Percentiles rank a stretch among this genome's conserved stretches.
phyloP scores from a whole-genome alignment of 1,140 invertebrate genomes.

The Drosophila setifemur region DNA sequence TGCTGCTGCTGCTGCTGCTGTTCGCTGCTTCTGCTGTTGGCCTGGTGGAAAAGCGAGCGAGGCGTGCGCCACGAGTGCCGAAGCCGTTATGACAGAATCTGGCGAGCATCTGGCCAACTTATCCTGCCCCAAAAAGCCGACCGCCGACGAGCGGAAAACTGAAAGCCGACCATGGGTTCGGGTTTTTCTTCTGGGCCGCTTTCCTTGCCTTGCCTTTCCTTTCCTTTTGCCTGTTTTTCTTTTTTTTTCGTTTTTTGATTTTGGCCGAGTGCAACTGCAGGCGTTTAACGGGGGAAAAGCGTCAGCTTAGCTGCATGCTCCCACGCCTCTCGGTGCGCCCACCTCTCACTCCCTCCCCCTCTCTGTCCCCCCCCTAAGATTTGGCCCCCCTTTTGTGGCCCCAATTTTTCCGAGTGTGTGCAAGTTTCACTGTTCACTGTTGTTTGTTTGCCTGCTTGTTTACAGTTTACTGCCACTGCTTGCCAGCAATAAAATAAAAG shows the following conservation, averaged over 20 bases:
- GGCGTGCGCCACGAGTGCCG: constrained; percentile 75
- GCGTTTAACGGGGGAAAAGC: constrained; percentile 54
- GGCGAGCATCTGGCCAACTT: constrained; percentile 72
- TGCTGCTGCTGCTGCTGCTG: neutral
- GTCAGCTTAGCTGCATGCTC: constrained; percentile 43
- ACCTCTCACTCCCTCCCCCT: neutral
- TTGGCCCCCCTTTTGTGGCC: neutral
- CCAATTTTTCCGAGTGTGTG: neutral
- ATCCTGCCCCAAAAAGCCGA: constrained; percentile 49
- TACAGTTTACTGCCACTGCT: constrained; percentile 39
- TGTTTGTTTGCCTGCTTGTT: constrained; percentile 33
- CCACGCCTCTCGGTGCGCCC: neutral
- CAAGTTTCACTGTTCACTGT: constrained; percentile 26
- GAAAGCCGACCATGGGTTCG: constrained; percentile 10
- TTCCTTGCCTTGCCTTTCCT: too few relatives aligned
- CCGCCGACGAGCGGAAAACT: neutral
- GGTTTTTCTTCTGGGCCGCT: too few relatives aligned
- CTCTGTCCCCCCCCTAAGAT: neutral
- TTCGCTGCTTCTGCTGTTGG: constrained; percentile 1
- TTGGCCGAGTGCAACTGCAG: constrained; percentile 61
- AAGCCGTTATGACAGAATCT: constrained; percentile 81
- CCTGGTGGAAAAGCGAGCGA: constrained; percentile 47
- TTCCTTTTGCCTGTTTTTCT: too few relatives aligned
- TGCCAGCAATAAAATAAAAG: constrained; percentile 47
- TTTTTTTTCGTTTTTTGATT: too few relatives aligned